Evolutionary conservation across 2,113 vertebrate genomes (phyloP).

Genomic region (Ictidomys tridecemlineatus): DNA sequence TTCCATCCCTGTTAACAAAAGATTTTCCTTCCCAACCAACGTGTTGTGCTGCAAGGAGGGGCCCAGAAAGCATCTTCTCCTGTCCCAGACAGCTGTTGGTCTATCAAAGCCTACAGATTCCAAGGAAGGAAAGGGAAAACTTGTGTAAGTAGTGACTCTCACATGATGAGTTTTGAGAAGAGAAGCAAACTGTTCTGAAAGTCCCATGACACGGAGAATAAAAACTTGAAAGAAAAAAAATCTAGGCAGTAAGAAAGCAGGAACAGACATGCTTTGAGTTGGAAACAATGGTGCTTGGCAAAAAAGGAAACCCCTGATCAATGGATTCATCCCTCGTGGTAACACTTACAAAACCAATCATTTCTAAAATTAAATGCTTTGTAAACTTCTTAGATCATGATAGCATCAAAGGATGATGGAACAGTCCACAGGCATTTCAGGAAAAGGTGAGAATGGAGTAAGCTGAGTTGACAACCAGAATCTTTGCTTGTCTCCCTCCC

Average conservation of each 20-base stretch:
- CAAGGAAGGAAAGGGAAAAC: not conserved
- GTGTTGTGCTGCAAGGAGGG: not conserved
- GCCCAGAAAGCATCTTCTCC: not conserved
- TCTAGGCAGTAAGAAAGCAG: not conserved
- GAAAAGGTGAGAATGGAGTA: not conserved
- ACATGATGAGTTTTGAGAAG: slow-evolving; percentile 62
- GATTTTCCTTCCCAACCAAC: not conserved
- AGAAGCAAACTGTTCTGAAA: slow-evolving; percentile 58
- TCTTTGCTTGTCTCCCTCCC: not conserved
- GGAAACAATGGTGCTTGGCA: not conserved
- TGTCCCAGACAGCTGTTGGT: not conserved
- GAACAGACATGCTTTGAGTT: not conserved
- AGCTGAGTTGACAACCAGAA: not conserved
- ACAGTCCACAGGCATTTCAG: not conserved
- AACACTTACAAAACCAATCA: not conserved
- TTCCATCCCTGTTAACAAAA: not conserved
- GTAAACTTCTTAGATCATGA: not conserved
- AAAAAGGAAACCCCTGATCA: not conserved
- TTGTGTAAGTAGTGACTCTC: slow-evolving; percentile 29
- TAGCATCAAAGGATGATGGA: not conserved
- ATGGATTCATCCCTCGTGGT: not conserved
- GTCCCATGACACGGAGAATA: slow-evolving; percentile 52
- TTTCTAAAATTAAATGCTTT: not conserved
- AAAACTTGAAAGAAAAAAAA: slow-evolving; percentile 34
- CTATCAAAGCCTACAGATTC: not conserved